A percentile compares a stretch with the other conserved stretches of the same genome.
Evolutionary conservation across 2,797 vertebrate species (phyloP).

Genomic region (Pristis pectinata): DNA sequence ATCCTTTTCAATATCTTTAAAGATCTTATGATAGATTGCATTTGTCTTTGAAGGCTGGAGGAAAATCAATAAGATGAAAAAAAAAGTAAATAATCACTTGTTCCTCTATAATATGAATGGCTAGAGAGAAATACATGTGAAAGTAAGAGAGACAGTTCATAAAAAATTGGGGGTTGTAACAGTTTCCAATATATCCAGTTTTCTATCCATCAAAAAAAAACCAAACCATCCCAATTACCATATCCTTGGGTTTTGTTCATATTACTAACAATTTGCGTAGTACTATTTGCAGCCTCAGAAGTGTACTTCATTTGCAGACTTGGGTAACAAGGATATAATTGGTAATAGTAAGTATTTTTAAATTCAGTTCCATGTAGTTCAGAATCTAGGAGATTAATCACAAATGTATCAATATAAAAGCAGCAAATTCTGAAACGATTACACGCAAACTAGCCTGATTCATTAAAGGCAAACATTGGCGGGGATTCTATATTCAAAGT

Average conservation of each 20-base stretch:
- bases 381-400: neutral
- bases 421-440: too few relatives aligned
- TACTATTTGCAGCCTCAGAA: too few relatives aligned
- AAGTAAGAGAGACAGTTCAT: neutral
- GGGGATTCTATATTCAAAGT: too few relatives aligned
- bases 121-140: neutral
- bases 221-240: neutral
- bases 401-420: too few relatives aligned
- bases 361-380: neutral
- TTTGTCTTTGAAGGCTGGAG: conserved; percentile 81
- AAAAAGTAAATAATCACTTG: conserved; percentile 39
- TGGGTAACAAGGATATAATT: neutral
- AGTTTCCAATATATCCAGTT: neutral
- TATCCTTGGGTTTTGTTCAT: too few relatives aligned
- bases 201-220: neutral
- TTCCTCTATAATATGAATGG: neutral
- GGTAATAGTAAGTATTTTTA: neutral
- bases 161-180: neutral
- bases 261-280: neutral
- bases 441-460: neutral
- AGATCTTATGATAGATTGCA: conserved; percentile 87
- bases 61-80: conserved; percentile 42
- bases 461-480: too few relatives aligned
- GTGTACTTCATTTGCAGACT: neutral
- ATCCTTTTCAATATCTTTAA: conserved; percentile 78